Percentiles rank a stretch among this genome's conserved stretches.
These are phyloP conservation scores for Pogonomyrmex californicus DNA, from an alignment of 1,140 invertebrate species.

Conservation along the genomic window DNA sequence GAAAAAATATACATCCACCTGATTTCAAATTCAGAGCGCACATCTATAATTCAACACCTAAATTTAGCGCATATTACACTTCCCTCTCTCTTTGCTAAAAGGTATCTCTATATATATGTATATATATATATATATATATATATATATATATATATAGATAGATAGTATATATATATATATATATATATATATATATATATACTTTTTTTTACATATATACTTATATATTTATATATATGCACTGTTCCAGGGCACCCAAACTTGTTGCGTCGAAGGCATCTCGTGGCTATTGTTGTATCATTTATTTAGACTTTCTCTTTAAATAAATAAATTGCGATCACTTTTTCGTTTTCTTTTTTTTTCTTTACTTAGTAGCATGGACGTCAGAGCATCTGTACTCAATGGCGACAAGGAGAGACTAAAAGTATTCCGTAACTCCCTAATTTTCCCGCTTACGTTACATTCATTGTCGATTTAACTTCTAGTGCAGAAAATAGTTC, in stretches of 20 bases:
- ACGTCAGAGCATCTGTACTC: constrained; percentile 79
- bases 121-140: no score
- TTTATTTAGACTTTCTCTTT: constrained; percentile 77
- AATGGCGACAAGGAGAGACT: constrained; percentile 74
- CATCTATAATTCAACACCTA: constrained; percentile 65
- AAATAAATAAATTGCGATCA: constrained; percentile 82
- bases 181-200: no score
- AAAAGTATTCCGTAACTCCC: constrained; percentile 61
- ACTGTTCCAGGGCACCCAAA: constrained; percentile 80
- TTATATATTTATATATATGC: constrained; percentile 46
- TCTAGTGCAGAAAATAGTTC: constrained; percentile 83
- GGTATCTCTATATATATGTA: constrained; percentile 51
- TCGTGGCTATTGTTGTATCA: constrained; percentile 84
- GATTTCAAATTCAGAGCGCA: constrained; percentile 46
- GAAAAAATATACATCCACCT: constrained; percentile 29
- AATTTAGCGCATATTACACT: constrained; percentile 54
- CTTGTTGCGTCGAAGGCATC: constrained; percentile 84
- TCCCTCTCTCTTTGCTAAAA: constrained; percentile 46
- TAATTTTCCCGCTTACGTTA: constrained; percentile 52
- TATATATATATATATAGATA: no score
- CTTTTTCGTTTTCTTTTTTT: constrained; percentile 63
- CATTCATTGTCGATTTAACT: constrained; percentile 42
- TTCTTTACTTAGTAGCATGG: constrained; percentile 78
- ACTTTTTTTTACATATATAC: constrained; percentile 50
- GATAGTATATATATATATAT: no score